These are phyloP conservation scores for Leucopsar rothschildi DNA, from an alignment of 2,113 vertebrate species.

Conservation along the genomic window DNA sequence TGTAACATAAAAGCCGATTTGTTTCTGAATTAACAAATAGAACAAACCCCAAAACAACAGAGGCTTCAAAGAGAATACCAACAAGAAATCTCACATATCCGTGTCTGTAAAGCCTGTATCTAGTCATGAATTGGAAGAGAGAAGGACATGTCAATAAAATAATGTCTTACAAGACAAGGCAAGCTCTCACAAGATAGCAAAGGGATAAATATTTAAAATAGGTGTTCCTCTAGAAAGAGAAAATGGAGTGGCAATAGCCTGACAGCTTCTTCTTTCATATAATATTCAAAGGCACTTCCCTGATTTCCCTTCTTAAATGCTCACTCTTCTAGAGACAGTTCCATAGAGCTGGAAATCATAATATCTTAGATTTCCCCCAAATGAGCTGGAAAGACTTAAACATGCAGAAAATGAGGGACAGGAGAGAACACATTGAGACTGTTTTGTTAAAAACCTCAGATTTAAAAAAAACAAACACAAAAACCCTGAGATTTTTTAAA, in stretches of 20 bases:
- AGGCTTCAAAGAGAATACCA: not conserved
- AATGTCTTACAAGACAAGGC: not conserved
- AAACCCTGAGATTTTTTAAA: not conserved
- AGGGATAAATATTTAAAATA: not conserved
- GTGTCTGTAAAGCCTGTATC: not conserved
- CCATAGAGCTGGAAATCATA: not conserved
- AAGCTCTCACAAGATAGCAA: not conserved
- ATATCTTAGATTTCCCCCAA: not conserved
- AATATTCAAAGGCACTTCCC: not conserved
- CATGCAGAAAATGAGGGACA: not conserved
- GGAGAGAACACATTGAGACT: not conserved
- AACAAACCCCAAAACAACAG: not conserved
- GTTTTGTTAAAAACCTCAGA: not conserved
- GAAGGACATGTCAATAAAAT: not conserved
- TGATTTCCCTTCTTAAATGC: not conserved
- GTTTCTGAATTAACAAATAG: not conserved
- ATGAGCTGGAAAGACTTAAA: not conserved
- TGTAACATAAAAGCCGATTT: not conserved
- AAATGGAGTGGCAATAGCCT: not conserved
- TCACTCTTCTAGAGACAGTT: not conserved
- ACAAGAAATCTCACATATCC: not conserved
- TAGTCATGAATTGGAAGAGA: not conserved
- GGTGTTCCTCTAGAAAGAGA: not conserved
- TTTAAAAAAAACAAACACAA: too few relatives aligned
- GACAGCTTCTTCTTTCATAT: not conserved